Evolutionary conservation across 2,113 vertebrate genomes (phyloP), one percentile per base, ranked within the genome.

Genomic region (Potamarius usumacintae): DNA sequence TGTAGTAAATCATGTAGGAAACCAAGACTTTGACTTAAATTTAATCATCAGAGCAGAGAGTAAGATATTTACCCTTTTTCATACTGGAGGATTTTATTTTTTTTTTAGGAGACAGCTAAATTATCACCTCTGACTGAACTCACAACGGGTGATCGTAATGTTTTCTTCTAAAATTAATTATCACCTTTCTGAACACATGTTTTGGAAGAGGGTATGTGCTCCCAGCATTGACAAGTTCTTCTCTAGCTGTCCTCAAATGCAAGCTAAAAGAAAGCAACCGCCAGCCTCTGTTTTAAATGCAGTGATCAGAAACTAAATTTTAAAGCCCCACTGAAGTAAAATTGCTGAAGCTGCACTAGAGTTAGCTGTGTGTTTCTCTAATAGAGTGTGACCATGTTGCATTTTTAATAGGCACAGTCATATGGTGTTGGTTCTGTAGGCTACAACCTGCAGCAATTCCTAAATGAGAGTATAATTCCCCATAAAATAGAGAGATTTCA

Each of bases 111-210:
- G 8, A 72, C 2, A 34, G 11, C 0, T 1, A 9, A 76, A 85
- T 48, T 22, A n/a, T 62, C 34, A 27, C 53, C 22, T 48, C 69
- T 85, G 71, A 62, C 6, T 27, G 60, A 60, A 76, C 55, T 58
- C 55, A 34, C 82, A 74, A 72, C 12, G 7, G 71, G 22, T 50
- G 12, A 53, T 18, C 53, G 42, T n/a, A 77, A 27, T 62, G 30
- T 60, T 72, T 57, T 85, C 57, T 25, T 60, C 34, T 85, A 9
- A 85, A 85, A 74, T 34, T 42, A 85, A 60, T 85, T 74, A 76
- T 76, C 71, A 62, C 84, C 55, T 62, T 53, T 50, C 55, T 14
- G 58, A 50, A 30, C 53, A n/a, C 20, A 76, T n/a, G 48, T 42
- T 58, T 14, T 20, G 52, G 67, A 42, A 22, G 15, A 20, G 11